A percentile compares a stretch with the other conserved stretches of the same genome.
Evolutionary conservation across 2,797 vertebrate species (phyloP).

Genomic region (Semotilus atromaculatus): DNA sequence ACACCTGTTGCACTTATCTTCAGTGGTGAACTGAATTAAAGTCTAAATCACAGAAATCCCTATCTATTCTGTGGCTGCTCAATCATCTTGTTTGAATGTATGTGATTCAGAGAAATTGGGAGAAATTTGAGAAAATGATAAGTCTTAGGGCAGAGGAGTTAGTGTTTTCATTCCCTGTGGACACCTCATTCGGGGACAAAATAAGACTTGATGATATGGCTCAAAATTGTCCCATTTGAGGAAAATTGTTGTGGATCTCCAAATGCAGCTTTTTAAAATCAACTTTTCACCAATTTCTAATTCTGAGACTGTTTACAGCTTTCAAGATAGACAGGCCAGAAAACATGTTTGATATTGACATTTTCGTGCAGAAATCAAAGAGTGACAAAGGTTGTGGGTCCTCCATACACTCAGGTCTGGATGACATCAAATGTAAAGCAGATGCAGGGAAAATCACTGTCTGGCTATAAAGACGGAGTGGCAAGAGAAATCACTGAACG

Average conservation of each 20-base stretch:
- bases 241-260: neutral
- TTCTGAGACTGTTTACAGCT: neutral
- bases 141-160: neutral
- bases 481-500: constrained; percentile 39
- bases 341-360: constrained; percentile 21
- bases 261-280: constrained; percentile 4
- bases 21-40: constrained; percentile 20
- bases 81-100: neutral
- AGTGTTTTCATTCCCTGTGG: neutral
- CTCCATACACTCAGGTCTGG: neutral
- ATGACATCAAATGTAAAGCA: neutral
- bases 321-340: neutral
- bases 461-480: constrained; percentile 38
- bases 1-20: neutral
- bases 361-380: constrained; percentile 29
- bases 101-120: neutral
- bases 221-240: neutral
- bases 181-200: neutral
- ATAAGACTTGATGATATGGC: neutral
- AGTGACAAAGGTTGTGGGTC: neutral
- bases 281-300: neutral
- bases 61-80: neutral
- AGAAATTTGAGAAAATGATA: neutral
- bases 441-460: constrained; percentile 33
- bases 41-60: neutral